Percentiles rank a stretch among this genome's conserved stretches.
Conservation (phyloP, 2,113 vertebrate genomes). For the Pholis gunnellus region DNA sequence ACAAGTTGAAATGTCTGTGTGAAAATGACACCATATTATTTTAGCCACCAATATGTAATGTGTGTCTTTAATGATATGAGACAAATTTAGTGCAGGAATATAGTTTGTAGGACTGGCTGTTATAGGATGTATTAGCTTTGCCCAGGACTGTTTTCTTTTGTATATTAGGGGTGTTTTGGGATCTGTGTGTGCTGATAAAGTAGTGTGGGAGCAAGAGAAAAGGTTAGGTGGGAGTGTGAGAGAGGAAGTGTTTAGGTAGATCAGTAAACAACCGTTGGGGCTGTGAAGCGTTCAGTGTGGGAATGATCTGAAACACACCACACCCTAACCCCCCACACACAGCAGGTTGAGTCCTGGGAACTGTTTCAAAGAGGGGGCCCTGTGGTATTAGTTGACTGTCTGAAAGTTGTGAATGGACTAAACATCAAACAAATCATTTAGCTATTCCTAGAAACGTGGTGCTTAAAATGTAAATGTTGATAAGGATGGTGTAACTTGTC, state of each 20-base stretch:
- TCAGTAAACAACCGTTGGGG: slow-evolving; percentile 60
- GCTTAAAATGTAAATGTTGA: background rate
- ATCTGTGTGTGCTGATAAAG: slow-evolving; percentile 16
- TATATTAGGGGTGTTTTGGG: background rate
- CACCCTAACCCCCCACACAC: background rate
- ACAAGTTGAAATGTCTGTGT: background rate
- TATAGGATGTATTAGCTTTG: background rate
- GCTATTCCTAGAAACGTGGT: background rate
- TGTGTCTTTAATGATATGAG: background rate
- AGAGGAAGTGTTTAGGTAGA: slow-evolving; percentile 75
- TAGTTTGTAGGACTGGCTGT: background rate
- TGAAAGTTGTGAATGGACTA: background rate
- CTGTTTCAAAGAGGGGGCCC: slow-evolving; percentile 7
- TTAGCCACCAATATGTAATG: background rate
- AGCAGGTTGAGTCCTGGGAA: slow-evolving; percentile 69
- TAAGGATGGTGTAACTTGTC: background rate
- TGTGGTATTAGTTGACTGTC: background rate
- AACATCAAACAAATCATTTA: background rate
- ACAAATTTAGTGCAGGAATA: background rate
- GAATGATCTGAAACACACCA: slow-evolving; percentile 28
- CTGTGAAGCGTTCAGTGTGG: slow-evolving; percentile 63
- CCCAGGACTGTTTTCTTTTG: background rate
- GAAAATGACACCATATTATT: background rate
- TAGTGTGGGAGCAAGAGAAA: slow-evolving; percentile 50
- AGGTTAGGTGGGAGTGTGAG: slow-evolving; percentile 63